phyloP scores from a whole-genome alignment of 2,797 vertebrate species.

The Propithecus deckenii region DNA sequence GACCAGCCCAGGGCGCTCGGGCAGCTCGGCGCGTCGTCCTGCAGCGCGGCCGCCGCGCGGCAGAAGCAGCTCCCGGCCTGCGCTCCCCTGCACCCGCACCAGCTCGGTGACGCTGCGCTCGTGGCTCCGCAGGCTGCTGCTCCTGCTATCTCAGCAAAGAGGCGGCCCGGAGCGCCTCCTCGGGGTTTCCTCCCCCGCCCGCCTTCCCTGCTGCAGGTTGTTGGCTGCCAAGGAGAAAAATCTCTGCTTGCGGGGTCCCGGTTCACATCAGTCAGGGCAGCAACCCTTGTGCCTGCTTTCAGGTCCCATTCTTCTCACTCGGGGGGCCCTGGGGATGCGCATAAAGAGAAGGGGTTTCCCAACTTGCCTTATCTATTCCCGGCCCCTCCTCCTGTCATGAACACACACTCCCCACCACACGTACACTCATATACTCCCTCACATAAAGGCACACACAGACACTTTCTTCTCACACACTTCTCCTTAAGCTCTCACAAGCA shows the following conservation, averaged over 20 bases:
- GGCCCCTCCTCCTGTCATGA: neutral
- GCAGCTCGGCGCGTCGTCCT: neutral
- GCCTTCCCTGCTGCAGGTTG: conserved; percentile 64
- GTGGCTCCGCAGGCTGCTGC: conserved; percentile 62
- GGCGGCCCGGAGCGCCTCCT: conserved; percentile 66
- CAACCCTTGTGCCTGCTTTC: neutral
- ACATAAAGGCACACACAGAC: neutral
- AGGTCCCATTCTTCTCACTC: neutral
- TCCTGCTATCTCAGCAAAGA: conserved; percentile 69
- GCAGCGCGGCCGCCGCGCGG: conserved; percentile 9
- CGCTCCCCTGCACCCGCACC: conserved; percentile 40
- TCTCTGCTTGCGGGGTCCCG: neutral
- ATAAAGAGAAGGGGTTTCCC: conserved; percentile 56
- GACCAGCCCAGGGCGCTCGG: neutral
- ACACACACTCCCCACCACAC: neutral
- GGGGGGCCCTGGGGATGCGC: neutral
- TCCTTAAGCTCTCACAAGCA: conserved; percentile 21
- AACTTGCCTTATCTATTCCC: neutral
- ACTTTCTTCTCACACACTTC: neutral
- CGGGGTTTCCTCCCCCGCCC: conserved; percentile 68
- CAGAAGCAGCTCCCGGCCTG: conserved; percentile 44
- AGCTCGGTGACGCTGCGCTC: conserved; percentile 51
- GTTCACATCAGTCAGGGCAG: neutral
- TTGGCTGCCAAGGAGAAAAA: conserved; percentile 48
- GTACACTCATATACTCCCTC: neutral